Evolutionary conservation across 2,888 invertebrate genomes (phyloP).

Genomic region (Aquatica leii): DNA sequence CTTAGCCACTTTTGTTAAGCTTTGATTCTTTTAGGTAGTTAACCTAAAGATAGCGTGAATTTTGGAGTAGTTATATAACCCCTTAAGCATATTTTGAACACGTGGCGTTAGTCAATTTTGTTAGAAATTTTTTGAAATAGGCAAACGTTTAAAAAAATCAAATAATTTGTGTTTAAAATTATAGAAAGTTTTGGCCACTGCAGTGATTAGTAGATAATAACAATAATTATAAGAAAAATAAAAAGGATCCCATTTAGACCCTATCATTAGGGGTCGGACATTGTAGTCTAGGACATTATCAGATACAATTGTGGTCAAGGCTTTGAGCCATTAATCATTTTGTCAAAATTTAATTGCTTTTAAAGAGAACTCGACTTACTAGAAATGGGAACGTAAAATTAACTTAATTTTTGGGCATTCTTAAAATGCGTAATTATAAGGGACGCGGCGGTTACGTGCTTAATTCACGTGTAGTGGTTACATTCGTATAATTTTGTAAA

Average conservation of each 20-base stretch:
- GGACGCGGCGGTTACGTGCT: constrained; percentile 37
- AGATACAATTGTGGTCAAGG: constrained; percentile 54
- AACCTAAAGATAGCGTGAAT: constrained; percentile 23
- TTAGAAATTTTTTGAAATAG: constrained; percentile 24
- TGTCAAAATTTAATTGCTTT: constrained; percentile 59
- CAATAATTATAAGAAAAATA: constrained; percentile 54
- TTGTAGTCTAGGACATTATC: constrained; percentile 53
- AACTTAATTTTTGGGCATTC: constrained; percentile 46
- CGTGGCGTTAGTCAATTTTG: constrained; percentile 29
- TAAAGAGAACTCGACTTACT: constrained; percentile 48
- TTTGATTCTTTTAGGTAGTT: no score
- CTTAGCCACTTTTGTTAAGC: no score
- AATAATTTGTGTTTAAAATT: constrained; percentile 30
- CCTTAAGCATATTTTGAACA: constrained; percentile 29
- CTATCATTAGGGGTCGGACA: constrained; percentile 54
- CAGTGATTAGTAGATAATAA: constrained; percentile 53
- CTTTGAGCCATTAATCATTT: constrained; percentile 58
- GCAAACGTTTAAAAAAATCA: constrained; percentile 32
- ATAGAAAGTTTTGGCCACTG: constrained; percentile 47
- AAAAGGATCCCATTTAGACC: constrained; percentile 52
- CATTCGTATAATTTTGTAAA: constrained; percentile 36
- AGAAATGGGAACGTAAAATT: constrained; percentile 49
- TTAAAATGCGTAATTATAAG: constrained; percentile 52
- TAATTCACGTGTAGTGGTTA: constrained; percentile 31
- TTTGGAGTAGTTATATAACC: constrained; percentile 21